Evolutionary conservation across 2,797 vertebrate genomes (phyloP), one percentile per base, ranked within the genome.

Genomic region (Xiphorhynchus erythropygius): DNA sequence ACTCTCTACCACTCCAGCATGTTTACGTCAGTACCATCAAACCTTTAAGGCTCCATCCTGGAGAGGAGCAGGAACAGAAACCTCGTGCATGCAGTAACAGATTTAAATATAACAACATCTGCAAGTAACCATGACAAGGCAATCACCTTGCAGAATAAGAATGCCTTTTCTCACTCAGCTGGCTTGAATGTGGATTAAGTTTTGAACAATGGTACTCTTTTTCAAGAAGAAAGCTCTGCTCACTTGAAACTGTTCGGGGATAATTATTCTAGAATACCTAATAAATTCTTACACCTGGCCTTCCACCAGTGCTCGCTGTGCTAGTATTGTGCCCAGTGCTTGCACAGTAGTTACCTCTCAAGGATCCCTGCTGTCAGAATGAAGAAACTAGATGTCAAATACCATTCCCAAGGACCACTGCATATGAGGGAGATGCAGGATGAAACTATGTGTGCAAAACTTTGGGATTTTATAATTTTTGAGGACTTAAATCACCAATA

Each of bases 211-310:
- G 25, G 47, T n/a, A 50, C 25, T 60, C 18, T 35, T 90, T 84
- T 56, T 69, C 47, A 75, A 79, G 59, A 63, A 63, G 63, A 84
- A 95, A 93, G 52, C 24, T 86, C 90, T 24, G 8, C 70, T 68
- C 74, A 41, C 63, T 91, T 90, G 59, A 94, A 87, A 91, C 41
- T 82, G 79, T 76, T 49, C 69, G 55, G 55, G 55, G 47, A 86
- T 63, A 90, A 76, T 71, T 84, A 90, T 76, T 92, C 47, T 63
- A 79, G 79, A 90, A 79, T 90, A 82, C 39, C 44, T 91, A 76
- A 93, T 33, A 94, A 94, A 89, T 86, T 77, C 82, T 42, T 63
- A 35, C 25, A 91, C 44, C 82, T 93, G 91, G 84, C 87, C 82
- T 88, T 74, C 70, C 69, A 86, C 69, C 79, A 85, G 47, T 10